Evolutionary conservation across 2,797 vertebrate species (phyloP), one percentile per base, ranked within the genome.

Genomic region (Cryptoblepharus egeriae): DNA sequence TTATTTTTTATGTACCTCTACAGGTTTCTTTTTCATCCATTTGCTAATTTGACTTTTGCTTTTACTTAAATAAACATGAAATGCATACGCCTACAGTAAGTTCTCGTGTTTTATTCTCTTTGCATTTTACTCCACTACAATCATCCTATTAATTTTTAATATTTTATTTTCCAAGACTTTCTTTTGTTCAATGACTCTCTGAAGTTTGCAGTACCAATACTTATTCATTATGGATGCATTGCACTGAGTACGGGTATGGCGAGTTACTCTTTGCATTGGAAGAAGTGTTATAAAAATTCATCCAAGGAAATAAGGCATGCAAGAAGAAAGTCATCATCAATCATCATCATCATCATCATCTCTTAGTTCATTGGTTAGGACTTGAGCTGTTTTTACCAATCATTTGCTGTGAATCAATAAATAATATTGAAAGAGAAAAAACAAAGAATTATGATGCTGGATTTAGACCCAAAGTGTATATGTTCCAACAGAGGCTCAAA

Each of bases 41-140:
- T 64, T 79, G 82, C 87, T 89, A 87, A 92, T 91, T 58, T 87
- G 90, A 85, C 70, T 89, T 92, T 92, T 87, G 82, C 87, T 92
- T 94, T 93, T 89, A 87, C 85, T 92, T 92, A 93, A 90, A 93
- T 92, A 93, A 93, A 92, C 88, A 93, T 92, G 91, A 93, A 90
- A 85, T 85, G 80, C 58, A 85, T 85, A 88, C 86, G 84, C 90
- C 88, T 85, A 80, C 87, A 88, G 88, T 89, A 92, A 92, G 86
- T 76, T 91, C 42, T 92, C 80, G 88, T 93, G 77, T 92, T 92
- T 92, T 91, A 92, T 93, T 92, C 91, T 90, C 92, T 93, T 93
- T 94, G 85, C 91, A 91, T 65, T 92, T 75, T 82, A 82, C 87
- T 92, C 84, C 87, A 77, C 75, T 87, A 91, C 88, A 91, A 92